Base-by-base conservation (phyloP, 2,113 vertebrate species). In the Loxodonta africana region DNA sequence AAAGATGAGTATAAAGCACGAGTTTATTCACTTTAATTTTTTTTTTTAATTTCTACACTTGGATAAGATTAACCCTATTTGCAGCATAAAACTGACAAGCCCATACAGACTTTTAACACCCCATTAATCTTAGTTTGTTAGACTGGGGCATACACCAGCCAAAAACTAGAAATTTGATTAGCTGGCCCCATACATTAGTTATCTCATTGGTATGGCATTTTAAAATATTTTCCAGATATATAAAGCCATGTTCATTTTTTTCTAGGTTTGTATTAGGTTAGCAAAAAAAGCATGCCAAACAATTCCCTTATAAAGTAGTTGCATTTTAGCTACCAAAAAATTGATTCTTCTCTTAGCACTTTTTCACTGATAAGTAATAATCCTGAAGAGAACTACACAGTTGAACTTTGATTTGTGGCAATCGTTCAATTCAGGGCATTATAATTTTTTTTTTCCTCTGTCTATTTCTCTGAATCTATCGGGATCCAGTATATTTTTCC, bases 171-270 rank as follows among this genome's bases (percentile, higher is more conserved):
- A 97, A 87, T 97, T 93, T 93, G 84, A 96, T 97, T 94, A 97
- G 96, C 81, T 25, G 30, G 57, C 37, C 97, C 93, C 88, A 51
- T 51, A 20, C 51, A 83, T 97, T 92, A 97, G 17, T 83, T 97
- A 93, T 93, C 96, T 98, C 96, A 83, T 91, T 97, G 97, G 97
- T 97, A 96, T 95, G 85, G 94, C 93, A 97, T 95, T 96, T 98
- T 98, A 95, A 98, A 98, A 94, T 97, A 98, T 96, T 98, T 96
- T 96, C 94, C 95, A 98, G 98, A 97, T 62, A 94, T 30, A 90
- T 62, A 44, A 97, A 95, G 89, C 8, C 33, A 44, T 30, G 23
- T 28, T 95, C n/a, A 76, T 73, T 83, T 85, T 85, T 95, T 85
- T 92, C 76, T 73, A 78, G 60, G 48, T 95, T 90, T 97, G 3